A percentile compares a stretch with the other conserved stretches of the same genome.
Conservation (phyloP, 2,113 vertebrate genomes). For the Trogon melanurus region DNA sequence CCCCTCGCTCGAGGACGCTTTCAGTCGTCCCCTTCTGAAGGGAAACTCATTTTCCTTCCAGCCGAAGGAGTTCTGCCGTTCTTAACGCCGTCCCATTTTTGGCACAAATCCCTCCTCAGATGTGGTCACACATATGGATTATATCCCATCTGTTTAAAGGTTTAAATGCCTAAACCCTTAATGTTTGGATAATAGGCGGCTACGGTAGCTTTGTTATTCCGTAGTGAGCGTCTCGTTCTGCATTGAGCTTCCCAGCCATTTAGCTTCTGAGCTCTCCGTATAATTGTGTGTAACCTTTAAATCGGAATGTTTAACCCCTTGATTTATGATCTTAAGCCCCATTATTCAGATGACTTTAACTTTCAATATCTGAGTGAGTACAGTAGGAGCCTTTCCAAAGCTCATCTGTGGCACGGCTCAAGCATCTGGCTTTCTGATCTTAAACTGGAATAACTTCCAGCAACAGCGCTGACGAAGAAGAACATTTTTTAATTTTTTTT, state of each 20-base stretch:
- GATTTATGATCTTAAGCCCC: constrained; percentile 60
- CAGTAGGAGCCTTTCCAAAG: constrained; percentile 9
- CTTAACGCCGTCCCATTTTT: neutral
- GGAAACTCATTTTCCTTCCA: neutral
- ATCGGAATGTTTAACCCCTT: constrained; percentile 50
- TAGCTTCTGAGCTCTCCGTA: constrained; percentile 24
- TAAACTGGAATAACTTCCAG: constrained; percentile 37
- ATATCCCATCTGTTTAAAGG: constrained; percentile 60
- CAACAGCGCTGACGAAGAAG: neutral
- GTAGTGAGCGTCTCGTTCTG: neutral
- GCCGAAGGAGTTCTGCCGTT: neutral
- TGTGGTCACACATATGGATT: constrained; percentile 63
- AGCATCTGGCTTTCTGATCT: constrained; percentile 51
- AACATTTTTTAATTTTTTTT: neutral
- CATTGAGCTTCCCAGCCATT: neutral
- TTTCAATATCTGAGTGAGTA: neutral
- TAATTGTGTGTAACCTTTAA: constrained; percentile 59
- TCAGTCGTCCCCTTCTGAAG: neutral
- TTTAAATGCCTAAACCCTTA: constrained; percentile 40
- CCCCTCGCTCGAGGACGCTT: neutral
- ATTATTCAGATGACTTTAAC: constrained; percentile 42
- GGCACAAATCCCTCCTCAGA: constrained; percentile 59
- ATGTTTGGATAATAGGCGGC: constrained; percentile 30
- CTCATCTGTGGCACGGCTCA: neutral
- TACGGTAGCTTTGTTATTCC: constrained; percentile 44